Conservation (phyloP, 2,113 vertebrate genomes). For the Equus przewalskii region DNA sequence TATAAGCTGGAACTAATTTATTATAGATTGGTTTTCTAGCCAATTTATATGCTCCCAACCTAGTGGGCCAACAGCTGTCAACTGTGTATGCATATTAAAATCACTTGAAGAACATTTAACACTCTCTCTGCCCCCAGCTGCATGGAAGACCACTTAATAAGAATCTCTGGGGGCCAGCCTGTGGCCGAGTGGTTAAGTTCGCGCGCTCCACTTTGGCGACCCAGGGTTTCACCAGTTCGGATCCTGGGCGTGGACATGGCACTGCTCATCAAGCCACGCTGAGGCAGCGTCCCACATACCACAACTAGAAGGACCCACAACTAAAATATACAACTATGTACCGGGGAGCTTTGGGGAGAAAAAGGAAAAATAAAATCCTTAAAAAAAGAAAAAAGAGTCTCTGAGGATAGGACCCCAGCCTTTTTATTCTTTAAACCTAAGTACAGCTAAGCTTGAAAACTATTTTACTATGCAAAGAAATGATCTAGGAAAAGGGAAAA, state of each 20-base stretch:
- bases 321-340: too few relatives aligned
- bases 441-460: not conserved
- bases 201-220: too few relatives aligned
- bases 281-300: too few relatives aligned
- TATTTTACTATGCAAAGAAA: slow-evolving; percentile 40
- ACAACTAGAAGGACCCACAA: too few relatives aligned
- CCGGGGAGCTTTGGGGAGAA: too few relatives aligned
- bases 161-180: not conserved
- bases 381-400: not conserved
- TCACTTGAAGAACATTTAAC: slow-evolving; percentile 3
- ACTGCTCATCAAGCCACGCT: too few relatives aligned
- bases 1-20: not conserved
- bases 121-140: not conserved
- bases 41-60: not conserved
- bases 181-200: too few relatives aligned
- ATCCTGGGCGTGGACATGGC: too few relatives aligned
- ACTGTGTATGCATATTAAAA: not conserved
- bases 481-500: not conserved
- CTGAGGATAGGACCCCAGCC: not conserved
- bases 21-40: not conserved
- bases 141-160: not conserved
- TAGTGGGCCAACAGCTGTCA: not conserved
- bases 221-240: too few relatives aligned
- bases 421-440: not conserved
- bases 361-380: too few relatives aligned